Evolutionary conservation across 1,140 invertebrate genomes (phyloP).

Genomic region (Phymastichus coffea): DNA sequence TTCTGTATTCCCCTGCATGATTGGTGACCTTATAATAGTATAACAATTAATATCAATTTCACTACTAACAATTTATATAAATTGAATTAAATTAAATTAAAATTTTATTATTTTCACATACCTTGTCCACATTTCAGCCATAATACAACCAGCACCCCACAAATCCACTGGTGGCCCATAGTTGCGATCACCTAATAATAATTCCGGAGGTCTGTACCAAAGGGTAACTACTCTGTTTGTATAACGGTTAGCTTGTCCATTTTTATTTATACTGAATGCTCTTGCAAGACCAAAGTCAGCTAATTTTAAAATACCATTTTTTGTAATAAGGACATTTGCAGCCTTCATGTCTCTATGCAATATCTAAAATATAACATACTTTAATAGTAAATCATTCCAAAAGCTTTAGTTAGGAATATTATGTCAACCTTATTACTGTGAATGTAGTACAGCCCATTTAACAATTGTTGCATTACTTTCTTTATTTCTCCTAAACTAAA

Average conservation of each 20-base stretch:
- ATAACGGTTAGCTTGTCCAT: conserved; percentile 84
- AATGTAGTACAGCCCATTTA: conserved; percentile 96
- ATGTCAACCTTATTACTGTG: conserved; percentile 90
- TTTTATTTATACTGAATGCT: conserved; percentile 88
- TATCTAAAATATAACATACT: conserved; percentile 67
- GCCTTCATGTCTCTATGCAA: conserved; percentile 98
- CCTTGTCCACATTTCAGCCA: conserved; percentile 99
- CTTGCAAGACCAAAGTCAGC: conserved; percentile 92
- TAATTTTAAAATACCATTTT: conserved; percentile 89
- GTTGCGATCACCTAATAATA: conserved; percentile 88
- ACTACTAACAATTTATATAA: too few species aligned
- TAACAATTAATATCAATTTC: too few species aligned
- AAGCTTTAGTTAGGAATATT: not conserved
- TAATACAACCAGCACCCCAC: conserved; percentile 98
- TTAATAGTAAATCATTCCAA: too few species aligned
- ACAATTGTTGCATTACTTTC: conserved; percentile 95
- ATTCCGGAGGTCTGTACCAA: conserved; percentile 94
- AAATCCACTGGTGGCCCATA: conserved; percentile 96
- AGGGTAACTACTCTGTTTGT: conserved; percentile 97
- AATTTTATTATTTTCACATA: too few species aligned
- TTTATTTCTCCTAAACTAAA: conserved; percentile 97
- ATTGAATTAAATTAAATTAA: conserved; percentile 58
- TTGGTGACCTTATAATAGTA: conserved; percentile 60
- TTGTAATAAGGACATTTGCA: conserved; percentile 97
- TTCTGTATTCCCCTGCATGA: conserved; percentile 92